These are phyloP conservation scores for Venturia canescens DNA, from an alignment of 1,140 invertebrate genomes.

Conservation along the genomic window DNA sequence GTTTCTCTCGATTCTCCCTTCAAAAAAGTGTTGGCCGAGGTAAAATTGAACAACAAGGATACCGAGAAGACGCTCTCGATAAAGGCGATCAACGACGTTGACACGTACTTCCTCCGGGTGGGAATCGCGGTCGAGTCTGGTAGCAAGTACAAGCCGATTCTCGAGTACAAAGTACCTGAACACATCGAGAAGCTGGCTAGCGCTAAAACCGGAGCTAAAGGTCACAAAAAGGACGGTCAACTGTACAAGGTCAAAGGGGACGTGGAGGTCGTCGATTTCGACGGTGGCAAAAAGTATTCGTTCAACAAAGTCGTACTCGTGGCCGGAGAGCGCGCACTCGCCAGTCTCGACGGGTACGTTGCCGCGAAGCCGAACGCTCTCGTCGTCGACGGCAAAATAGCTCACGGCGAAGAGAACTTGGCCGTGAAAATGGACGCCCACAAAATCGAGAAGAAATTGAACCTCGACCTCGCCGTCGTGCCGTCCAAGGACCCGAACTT, in stretches of 20 bases:
- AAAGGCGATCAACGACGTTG: constrained; percentile 78
- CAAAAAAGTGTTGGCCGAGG: constrained; percentile 78
- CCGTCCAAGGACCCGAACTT: constrained; percentile 77
- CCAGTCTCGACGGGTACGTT: constrained; percentile 77
- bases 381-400: constrained; percentile 76
- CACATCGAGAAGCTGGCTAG: constrained; percentile 71
- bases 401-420: constrained; percentile 76
- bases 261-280: constrained; percentile 76
- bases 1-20: constrained; percentile 79
- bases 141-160: constrained; percentile 81
- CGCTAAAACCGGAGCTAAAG: constrained; percentile 57
- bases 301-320: constrained; percentile 79
- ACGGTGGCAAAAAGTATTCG: constrained; percentile 76
- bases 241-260: constrained; percentile 78
- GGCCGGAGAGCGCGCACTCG: constrained; percentile 69
- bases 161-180: constrained; percentile 82
- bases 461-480: constrained; percentile 54
- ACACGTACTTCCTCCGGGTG: constrained; percentile 80
- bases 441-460: constrained; percentile 57
- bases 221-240: constrained; percentile 66
- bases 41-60: constrained; percentile 76
- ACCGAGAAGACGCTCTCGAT: constrained; percentile 78
- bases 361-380: constrained; percentile 68
- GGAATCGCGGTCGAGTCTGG: constrained; percentile 81
- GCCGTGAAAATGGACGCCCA: constrained; percentile 72